These are phyloP conservation scores for Genyomyrus donnyi DNA, from an alignment of 2,113 vertebrate genomes.

Conservation along the genomic window DNA sequence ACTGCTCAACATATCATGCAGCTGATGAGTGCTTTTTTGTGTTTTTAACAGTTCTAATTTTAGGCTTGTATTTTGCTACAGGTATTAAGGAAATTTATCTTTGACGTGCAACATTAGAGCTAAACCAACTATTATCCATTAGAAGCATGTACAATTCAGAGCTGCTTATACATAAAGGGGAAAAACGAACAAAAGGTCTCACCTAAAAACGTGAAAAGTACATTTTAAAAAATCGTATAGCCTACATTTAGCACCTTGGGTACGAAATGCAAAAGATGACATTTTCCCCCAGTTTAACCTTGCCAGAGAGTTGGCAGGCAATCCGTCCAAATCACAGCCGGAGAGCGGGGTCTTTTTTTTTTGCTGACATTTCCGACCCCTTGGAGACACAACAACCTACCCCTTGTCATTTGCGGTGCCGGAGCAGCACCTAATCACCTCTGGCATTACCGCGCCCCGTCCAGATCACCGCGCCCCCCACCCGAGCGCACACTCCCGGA, in stretches of 20 bases:
- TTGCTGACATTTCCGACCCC: background rate
- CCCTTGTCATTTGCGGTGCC: background rate
- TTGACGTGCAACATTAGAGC: background rate
- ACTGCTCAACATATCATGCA: background rate
- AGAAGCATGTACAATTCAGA: background rate
- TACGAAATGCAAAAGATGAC: background rate
- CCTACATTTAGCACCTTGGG: background rate
- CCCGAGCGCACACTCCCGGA: background rate
- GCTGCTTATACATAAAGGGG: background rate
- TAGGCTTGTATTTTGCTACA: background rate
- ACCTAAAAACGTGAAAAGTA: background rate
- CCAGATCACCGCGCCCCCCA: background rate
- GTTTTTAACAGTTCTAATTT: background rate
- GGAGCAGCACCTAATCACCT: background rate
- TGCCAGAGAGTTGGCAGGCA: background rate
- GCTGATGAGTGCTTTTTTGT: background rate
- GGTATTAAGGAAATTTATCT: background rate
- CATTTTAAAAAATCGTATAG: background rate
- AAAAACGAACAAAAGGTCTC: background rate
- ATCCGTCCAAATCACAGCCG: background rate
- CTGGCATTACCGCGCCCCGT: background rate
- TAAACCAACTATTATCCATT: background rate
- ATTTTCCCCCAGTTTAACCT: background rate
- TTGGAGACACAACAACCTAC: background rate
- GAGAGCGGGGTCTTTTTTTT: background rate